These are phyloP conservation scores for Scortum barcoo DNA, from an alignment of 2,113 vertebrate species.

Conservation along the genomic window DNA sequence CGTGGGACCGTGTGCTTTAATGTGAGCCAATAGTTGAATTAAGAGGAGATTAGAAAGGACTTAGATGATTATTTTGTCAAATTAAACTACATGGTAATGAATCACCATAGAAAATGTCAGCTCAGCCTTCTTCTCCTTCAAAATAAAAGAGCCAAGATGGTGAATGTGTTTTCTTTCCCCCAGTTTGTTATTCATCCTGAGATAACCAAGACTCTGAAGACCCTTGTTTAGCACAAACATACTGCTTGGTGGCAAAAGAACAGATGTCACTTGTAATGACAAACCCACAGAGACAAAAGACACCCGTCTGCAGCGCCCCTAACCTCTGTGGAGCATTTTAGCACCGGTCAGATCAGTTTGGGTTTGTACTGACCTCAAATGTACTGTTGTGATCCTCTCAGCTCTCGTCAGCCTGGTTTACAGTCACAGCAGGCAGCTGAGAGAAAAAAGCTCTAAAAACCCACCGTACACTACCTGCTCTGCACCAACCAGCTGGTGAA, in stretches of 20 bases:
- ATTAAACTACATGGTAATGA: conserved; percentile 2
- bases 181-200: neutral
- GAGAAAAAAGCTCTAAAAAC: neutral
- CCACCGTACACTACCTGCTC: neutral
- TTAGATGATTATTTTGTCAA: neutral
- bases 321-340: too few relatives aligned
- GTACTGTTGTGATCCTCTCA: neutral
- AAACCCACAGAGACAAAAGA: too few relatives aligned
- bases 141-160: neutral
- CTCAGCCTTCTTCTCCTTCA: neutral
- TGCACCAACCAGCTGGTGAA: neutral
- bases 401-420: neutral
- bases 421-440: neutral
- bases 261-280: neutral
- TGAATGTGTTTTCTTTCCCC: too few relatives aligned
- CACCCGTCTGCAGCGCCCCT: neutral
- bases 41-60: conserved; percentile 27
- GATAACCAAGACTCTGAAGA: neutral
- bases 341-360: neutral
- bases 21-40: conserved; percentile 22
- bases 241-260: neutral
- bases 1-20: conserved; percentile 5
- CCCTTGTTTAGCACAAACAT: neutral
- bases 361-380: neutral
- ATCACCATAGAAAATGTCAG: conserved; percentile 17